Percentiles rank a stretch among this genome's conserved stretches.
Evolutionary conservation across 1,140 invertebrate species (phyloP).

Genomic region (Pentalonia nigronervosa): DNA sequence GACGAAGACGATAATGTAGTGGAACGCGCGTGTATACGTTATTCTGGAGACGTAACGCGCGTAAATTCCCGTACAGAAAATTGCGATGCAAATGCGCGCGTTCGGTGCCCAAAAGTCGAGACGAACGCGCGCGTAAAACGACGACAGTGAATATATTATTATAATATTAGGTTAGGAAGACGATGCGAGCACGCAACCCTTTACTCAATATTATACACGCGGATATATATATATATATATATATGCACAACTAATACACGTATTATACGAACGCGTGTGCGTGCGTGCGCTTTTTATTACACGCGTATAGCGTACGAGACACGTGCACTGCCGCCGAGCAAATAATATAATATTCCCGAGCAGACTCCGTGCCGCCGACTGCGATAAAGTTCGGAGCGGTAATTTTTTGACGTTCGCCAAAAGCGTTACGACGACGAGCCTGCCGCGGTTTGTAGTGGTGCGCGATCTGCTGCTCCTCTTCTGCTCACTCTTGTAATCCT

Average conservation of each 20-base stretch:
- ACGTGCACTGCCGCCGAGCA: background rate
- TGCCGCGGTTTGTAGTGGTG: no score
- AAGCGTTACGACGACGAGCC: background rate
- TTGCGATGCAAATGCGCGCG: background rate
- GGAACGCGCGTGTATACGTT: background rate
- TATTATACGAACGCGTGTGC: background rate
- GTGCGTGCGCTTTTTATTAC: background rate
- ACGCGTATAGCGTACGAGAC: no score
- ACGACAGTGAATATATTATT: background rate
- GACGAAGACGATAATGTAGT: background rate
- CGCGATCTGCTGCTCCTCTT: background rate
- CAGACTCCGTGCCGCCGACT: background rate
- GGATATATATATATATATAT: no score
- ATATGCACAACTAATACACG: no score
- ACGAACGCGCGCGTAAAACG: background rate
- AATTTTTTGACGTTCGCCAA: constrained; percentile 38
- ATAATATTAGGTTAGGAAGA: background rate
- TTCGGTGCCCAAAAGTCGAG: background rate
- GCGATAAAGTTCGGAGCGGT: background rate
- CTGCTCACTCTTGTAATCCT: constrained; percentile 45
- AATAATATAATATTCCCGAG: constrained; percentile 31
- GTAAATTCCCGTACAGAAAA: background rate
- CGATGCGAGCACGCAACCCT: background rate
- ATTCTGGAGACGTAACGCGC: background rate
- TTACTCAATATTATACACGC: background rate